Percentiles rank a stretch among this genome's conserved stretches.
These are phyloP conservation scores for Petrocephalus sullivani DNA, from an alignment of 2,797 vertebrate species.

Conservation along the genomic window DNA sequence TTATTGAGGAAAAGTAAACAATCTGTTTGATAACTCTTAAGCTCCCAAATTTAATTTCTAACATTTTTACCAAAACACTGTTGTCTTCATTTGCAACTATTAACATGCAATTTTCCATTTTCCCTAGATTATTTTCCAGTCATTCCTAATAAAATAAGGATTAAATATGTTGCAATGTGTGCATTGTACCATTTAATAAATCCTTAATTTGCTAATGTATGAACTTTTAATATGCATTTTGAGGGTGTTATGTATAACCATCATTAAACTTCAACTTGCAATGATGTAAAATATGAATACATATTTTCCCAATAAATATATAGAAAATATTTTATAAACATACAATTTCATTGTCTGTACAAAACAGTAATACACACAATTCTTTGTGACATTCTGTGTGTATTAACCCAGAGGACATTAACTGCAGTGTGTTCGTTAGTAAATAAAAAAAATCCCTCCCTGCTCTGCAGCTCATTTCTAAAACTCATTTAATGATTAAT, in stretches of 20 bases:
- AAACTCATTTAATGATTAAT: constrained; percentile 4
- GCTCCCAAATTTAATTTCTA: not conserved
- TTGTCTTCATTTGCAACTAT: not conserved
- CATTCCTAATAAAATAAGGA: not conserved
- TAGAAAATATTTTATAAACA: not conserved
- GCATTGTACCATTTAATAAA: not conserved
- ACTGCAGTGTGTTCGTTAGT: not conserved
- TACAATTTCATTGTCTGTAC: not conserved
- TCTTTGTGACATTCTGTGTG: not conserved
- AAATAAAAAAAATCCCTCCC: not conserved
- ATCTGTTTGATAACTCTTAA: not conserved
- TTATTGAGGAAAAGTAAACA: not conserved
- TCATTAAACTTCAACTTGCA: not conserved
- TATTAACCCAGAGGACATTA: not conserved
- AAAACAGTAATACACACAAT: not conserved
- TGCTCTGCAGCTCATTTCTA: not conserved
- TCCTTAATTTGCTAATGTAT: not conserved
- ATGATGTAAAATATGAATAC: not conserved
- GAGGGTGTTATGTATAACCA: not conserved
- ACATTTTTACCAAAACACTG: not conserved
- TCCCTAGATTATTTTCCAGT: not conserved
- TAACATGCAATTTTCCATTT: not conserved
- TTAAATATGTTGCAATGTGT: not conserved
- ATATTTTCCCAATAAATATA: not conserved
- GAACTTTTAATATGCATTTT: not conserved